A percentile compares a stretch with the other conserved stretches of the same genome.
These are phyloP conservation scores for Cyprinodon diabolis DNA, from an alignment of 2,797 vertebrate genomes.

Conservation along the genomic window DNA sequence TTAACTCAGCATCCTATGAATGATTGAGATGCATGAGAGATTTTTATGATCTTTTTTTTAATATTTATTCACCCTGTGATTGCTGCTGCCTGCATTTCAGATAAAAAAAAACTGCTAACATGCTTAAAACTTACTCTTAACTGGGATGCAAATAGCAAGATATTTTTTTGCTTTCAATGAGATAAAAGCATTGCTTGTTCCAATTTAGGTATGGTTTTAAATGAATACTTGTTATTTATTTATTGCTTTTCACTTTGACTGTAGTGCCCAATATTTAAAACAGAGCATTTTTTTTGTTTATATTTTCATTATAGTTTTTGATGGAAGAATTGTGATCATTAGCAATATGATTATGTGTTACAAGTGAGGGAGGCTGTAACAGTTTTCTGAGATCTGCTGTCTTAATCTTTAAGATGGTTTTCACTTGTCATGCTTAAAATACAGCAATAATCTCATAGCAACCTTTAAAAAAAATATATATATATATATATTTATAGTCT, in stretches of 20 bases:
- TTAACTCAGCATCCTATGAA: slow-evolving; percentile 42
- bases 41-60: slow-evolving; percentile 40
- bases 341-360: background rate
- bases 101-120: slow-evolving; percentile 20
- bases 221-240: background rate
- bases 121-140: slow-evolving; percentile 8
- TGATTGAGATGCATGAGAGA: slow-evolving; percentile 34
- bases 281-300: slow-evolving; percentile 1
- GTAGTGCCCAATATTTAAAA: background rate
- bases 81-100: slow-evolving; percentile 20
- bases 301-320: background rate
- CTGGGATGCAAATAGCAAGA: background rate
- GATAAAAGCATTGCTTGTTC: slow-evolving; percentile 6
- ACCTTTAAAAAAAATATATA: background rate
- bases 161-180: background rate
- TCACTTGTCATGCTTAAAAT: background rate
- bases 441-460: background rate
- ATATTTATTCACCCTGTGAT: slow-evolving; percentile 53
- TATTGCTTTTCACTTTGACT: background rate
- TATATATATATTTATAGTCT: background rate
- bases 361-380: background rate
- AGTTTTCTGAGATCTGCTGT: background rate
- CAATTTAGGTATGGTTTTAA: background rate
- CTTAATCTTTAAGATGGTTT: slow-evolving; percentile 4
- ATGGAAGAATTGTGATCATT: too few species aligned